Evolutionary conservation across 2,888 invertebrate genomes (phyloP), one percentile per base, ranked within the genome.

Genomic region (Chrysodeixis includens): DNA sequence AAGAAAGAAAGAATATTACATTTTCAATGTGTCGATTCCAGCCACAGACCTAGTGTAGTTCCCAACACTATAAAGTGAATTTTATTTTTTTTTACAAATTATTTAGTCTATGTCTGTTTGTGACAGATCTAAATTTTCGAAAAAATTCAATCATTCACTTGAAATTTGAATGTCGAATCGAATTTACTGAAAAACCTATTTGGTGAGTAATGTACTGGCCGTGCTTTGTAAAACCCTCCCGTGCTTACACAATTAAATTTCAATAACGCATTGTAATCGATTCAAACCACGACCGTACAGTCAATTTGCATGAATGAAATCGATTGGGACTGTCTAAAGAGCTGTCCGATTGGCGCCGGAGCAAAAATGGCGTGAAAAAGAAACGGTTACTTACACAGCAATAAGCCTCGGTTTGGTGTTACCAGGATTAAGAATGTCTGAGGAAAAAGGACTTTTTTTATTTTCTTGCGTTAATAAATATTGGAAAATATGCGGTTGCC

Each of bases 221-320:
- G 22, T 55, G 62, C 69, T 65, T 57, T 35, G 56, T 22, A 62
- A 61, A 55, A 56, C 22, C 60, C 66, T 56, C 53, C 22, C 59
- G 55, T 73, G 66, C 66, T 62, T 63, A 66, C 61, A 78, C 63
- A 71, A 74, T 71, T 78, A 62, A 55, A 71, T 78, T 74, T 66
- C 61, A 69, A 67, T 76, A 76, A 69, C 62, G 62, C 64, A 69
- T 71, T 68, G 71, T 69, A 74, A 77, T 76, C 69, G 69, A 71
- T 69, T 79, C 68, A 66, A 75, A 69, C 71, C 74, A 71, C 65
- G 64, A 69, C 49, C 61, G 66, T 65, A 66, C 62, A 66, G 74
- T 72, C 62, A 62, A 69, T 77, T 77, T 76, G 62, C 63, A 69
- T 75, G 66, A 69, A 68, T 52, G 40, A 63, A 77, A 72, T 78